Conservation (phyloP, 1,140 invertebrate genomes). For the Medauroidea extradentata region DNA sequence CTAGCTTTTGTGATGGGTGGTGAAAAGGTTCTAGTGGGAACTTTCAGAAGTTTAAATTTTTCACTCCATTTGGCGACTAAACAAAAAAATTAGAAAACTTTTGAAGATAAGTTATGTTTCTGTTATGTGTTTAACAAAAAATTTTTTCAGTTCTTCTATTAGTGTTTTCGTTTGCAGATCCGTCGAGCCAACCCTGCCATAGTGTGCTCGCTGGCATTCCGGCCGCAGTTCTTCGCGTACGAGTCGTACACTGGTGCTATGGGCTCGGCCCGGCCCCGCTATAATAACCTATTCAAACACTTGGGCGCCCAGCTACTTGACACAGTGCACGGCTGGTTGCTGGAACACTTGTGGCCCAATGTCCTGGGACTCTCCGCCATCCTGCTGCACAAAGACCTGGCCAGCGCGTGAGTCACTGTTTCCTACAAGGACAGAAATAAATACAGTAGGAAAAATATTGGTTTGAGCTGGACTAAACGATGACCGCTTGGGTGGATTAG, state of each 20-base stretch:
- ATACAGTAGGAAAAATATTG: too few species aligned
- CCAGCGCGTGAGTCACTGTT: constrained; percentile 55
- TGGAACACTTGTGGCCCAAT: constrained; percentile 50
- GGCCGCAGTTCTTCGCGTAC: constrained; percentile 52
- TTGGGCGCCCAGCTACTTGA: constrained; percentile 46
- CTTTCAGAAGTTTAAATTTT: not conserved
- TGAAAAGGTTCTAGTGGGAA: not conserved
- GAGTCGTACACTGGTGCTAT: constrained; percentile 39
- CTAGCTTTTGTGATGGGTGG: too few species aligned
- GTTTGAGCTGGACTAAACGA: too few species aligned
- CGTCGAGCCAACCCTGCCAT: constrained; percentile 58
- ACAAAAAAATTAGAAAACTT: too few species aligned
- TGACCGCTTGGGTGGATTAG: too few species aligned
- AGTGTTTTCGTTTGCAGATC: constrained; percentile 48
- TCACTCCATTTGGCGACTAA: constrained; percentile 10
- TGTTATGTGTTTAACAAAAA: too few species aligned
- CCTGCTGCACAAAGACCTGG: constrained; percentile 62
- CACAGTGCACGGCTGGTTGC: constrained; percentile 49
- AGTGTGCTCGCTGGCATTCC: constrained; percentile 56
- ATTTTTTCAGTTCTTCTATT: too few species aligned
- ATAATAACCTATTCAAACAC: constrained; percentile 43
- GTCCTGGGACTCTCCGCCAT: constrained; percentile 57
- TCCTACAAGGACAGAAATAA: too few species aligned
- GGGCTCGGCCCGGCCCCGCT: constrained; percentile 38
- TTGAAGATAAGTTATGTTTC: too few species aligned